These are phyloP conservation scores for Leptoteleia sp. DNA, from an alignment of 1,140 invertebrate species.

Conservation along the genomic window DNA sequence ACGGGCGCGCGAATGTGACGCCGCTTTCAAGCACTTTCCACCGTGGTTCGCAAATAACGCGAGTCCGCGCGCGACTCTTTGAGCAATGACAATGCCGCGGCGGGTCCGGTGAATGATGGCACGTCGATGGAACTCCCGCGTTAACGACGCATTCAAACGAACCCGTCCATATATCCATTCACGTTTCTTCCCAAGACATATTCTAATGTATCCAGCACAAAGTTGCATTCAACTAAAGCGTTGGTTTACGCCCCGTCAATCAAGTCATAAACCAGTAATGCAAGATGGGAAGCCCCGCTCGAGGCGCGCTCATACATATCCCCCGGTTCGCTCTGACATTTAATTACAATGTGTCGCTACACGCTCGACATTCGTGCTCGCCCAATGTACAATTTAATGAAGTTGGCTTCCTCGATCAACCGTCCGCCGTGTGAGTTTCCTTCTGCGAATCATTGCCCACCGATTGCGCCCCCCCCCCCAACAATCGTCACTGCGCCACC, in stretches of 20 bases:
- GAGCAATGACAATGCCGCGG: slow-evolving; percentile 28
- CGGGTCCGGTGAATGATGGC: slow-evolving; percentile 43
- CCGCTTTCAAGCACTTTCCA: slow-evolving; percentile 37
- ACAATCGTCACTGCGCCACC: too few species aligned
- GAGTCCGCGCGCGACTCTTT: slow-evolving; percentile 17
- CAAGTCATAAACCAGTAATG: slow-evolving; percentile 62
- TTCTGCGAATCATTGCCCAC: slow-evolving; percentile 7
- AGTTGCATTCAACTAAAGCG: slow-evolving; percentile 56
- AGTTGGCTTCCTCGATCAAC: slow-evolving; percentile 56
- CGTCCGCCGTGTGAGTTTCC: slow-evolving; percentile 24
- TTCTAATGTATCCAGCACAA: slow-evolving; percentile 66
- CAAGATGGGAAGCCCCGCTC: slow-evolving; percentile 54
- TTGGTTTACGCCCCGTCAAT: slow-evolving; percentile 62
- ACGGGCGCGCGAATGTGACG: slow-evolving; percentile 21
- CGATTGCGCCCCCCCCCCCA: too few species aligned
- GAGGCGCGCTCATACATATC: slow-evolving; percentile 54
- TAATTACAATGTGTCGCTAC: slow-evolving; percentile 62
- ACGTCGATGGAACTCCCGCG: slow-evolving; percentile 60
- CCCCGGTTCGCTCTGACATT: slow-evolving; percentile 48
- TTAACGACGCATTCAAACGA: slow-evolving; percentile 58
- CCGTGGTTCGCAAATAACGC: slow-evolving; percentile 28
- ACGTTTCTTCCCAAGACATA: slow-evolving; percentile 54
- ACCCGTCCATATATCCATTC: slow-evolving; percentile 39
- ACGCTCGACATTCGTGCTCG: slow-evolving; percentile 47
- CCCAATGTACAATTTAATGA: slow-evolving; percentile 58